phyloP scores from a whole-genome alignment of 2,113 vertebrate genomes.

The Trogon melanurus region DNA sequence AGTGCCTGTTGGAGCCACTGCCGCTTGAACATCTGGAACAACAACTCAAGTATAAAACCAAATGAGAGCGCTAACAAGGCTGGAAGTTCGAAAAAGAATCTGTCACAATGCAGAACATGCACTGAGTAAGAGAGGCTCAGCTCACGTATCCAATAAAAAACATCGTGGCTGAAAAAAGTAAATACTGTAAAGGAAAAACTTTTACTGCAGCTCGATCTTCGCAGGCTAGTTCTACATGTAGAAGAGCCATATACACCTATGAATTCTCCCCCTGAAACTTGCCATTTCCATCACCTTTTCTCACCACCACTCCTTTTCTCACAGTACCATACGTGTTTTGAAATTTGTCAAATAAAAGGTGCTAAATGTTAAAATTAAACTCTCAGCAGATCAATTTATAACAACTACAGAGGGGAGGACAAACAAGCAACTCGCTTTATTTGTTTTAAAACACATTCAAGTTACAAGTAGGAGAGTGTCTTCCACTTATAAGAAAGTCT shows the following conservation, averaged over 20 bases:
- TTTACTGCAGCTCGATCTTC: background rate
- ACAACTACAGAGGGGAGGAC: background rate
- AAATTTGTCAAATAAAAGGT: background rate
- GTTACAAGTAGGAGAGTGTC: background rate
- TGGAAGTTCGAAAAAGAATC: background rate
- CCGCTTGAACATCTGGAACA: background rate
- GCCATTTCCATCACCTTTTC: background rate
- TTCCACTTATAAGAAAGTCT: background rate
- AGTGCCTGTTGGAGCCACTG: background rate
- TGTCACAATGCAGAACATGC: background rate
- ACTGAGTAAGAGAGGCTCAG: background rate
- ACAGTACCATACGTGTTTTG: background rate
- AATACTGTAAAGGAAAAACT: background rate
- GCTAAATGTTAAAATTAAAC: background rate
- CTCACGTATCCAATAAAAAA: background rate
- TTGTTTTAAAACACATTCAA: background rate
- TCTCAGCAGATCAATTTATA: no score
- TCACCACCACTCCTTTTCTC: background rate
- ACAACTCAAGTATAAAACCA: background rate
- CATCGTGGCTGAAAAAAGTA: background rate
- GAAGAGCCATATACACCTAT: background rate
- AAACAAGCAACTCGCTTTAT: background rate
- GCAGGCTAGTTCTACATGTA: background rate
- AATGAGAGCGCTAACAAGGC: background rate
- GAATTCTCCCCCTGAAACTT: background rate